A percentile compares a stretch with the other conserved stretches of the same genome.
These are phyloP conservation scores for Drosophila setifemur DNA, from an alignment of 1,140 invertebrate genomes.

Conservation along the genomic window DNA sequence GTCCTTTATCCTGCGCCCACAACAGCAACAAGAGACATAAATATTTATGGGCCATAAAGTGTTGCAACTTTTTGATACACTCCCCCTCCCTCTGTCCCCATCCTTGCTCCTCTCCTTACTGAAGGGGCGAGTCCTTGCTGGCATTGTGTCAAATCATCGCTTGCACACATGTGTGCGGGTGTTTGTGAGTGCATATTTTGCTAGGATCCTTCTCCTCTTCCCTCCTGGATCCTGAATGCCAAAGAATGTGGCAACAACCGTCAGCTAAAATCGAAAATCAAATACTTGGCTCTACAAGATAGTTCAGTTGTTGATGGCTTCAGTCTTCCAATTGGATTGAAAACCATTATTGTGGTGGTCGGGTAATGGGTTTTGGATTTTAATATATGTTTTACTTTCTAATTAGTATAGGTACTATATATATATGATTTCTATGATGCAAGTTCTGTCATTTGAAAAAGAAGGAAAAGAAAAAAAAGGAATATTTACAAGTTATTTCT, in stretches of 20 bases:
- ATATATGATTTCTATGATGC: too few relatives aligned
- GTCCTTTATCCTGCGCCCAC: conserved; percentile 42
- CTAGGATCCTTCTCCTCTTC: too few relatives aligned
- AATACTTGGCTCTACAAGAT: neutral
- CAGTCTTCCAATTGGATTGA: too few relatives aligned
- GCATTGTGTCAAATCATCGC: conserved; percentile 41
- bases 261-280: neutral
- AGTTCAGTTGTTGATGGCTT: too few relatives aligned
- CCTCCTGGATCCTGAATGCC: too few relatives aligned
- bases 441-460: too few relatives aligned
- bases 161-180: neutral
- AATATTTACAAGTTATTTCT: too few relatives aligned
- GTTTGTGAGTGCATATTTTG: neutral
- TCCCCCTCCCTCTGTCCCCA: neutral
- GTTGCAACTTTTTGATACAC: conserved; percentile 75
- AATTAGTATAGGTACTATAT: too few relatives aligned
- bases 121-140: neutral
- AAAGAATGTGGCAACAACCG: neutral
- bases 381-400: too few relatives aligned
- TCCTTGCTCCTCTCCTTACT: neutral
- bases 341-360: too few relatives aligned
- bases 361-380: too few relatives aligned
- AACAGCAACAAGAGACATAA: conserved; percentile 58
- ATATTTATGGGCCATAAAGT: conserved; percentile 79
- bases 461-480: too few relatives aligned